These are phyloP conservation scores for Agapornis canus DNA, from an alignment of 2,797 vertebrate genomes.

Conservation along the genomic window DNA sequence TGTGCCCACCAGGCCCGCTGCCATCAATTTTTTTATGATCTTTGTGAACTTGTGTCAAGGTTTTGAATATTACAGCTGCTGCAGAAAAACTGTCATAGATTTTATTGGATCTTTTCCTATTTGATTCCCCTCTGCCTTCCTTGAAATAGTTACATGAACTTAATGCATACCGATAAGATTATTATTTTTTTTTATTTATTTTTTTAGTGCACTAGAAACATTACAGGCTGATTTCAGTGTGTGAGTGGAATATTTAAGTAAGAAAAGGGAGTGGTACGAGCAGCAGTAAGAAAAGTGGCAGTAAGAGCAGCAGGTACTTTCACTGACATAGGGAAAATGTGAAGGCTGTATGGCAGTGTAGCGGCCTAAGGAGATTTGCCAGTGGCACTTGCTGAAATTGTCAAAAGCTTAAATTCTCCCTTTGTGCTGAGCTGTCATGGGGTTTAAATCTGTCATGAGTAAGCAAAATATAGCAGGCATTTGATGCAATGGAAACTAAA, in stretches of 20 bases:
- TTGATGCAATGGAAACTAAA: not conserved
- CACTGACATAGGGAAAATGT: not conserved
- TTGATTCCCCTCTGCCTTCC: not conserved
- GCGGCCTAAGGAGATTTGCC: not conserved
- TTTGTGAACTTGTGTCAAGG: not conserved
- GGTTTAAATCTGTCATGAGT: not conserved
- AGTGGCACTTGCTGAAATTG: not conserved
- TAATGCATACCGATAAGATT: not conserved
- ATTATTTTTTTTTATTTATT: not conserved
- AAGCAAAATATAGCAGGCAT: constrained; percentile 8
- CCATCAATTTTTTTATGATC: not conserved
- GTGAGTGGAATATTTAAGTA: not conserved
- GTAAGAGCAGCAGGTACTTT: not conserved
- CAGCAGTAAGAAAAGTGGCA: not conserved
- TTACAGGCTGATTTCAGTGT: not conserved
- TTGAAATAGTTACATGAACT: not conserved
- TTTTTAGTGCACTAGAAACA: not conserved
- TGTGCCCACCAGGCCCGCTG: not conserved
- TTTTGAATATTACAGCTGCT: not conserved
- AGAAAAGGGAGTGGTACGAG: not conserved
- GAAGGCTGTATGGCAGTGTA: not conserved
- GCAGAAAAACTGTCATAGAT: not conserved
- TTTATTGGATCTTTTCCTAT: not conserved
- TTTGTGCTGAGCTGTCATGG: not conserved
- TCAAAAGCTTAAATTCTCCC: not conserved